Evolutionary conservation across 2,113 vertebrate genomes (phyloP).

Genomic region (Hippopotamus amphibius): DNA sequence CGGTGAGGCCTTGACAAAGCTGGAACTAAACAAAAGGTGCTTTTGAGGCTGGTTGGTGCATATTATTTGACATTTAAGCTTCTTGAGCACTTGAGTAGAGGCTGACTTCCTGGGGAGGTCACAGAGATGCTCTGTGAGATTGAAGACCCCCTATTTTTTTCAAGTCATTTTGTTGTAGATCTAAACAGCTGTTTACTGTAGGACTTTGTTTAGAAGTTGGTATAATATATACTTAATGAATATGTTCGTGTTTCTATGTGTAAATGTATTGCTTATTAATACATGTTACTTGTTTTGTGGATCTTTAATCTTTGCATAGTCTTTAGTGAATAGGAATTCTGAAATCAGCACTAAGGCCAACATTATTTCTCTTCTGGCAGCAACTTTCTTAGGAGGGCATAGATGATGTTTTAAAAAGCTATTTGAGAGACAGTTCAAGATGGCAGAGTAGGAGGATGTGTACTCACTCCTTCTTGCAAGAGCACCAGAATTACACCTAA

Average conservation of each 20-base stretch:
- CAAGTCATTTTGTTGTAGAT: not conserved
- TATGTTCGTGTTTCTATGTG: not conserved
- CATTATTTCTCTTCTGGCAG: not conserved
- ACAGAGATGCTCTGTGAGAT: not conserved
- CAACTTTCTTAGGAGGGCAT: not conserved
- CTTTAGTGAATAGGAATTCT: not conserved
- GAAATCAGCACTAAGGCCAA: not conserved
- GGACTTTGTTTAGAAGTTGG: not conserved
- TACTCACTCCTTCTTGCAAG: too few relatives aligned
- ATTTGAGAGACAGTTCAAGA: not conserved
- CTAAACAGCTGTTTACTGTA: not conserved
- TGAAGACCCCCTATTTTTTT: not conserved
- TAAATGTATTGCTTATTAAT: not conserved
- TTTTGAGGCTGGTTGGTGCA: not conserved
- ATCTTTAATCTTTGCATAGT: not conserved
- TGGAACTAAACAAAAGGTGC: not conserved
- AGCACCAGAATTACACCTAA: too few relatives aligned
- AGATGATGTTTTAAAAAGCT: not conserved
- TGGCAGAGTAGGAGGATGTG: too few relatives aligned
- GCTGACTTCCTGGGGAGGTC: not conserved
- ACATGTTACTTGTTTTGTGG: not conserved
- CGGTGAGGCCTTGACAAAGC: not conserved
- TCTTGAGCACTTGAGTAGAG: not conserved
- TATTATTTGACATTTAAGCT: not conserved
- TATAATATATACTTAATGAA: not conserved